Percentiles rank a stretch among this genome's conserved stretches.
phyloP scores from a whole-genome alignment of 2,888 invertebrate genomes.

The Hesperia comma region DNA sequence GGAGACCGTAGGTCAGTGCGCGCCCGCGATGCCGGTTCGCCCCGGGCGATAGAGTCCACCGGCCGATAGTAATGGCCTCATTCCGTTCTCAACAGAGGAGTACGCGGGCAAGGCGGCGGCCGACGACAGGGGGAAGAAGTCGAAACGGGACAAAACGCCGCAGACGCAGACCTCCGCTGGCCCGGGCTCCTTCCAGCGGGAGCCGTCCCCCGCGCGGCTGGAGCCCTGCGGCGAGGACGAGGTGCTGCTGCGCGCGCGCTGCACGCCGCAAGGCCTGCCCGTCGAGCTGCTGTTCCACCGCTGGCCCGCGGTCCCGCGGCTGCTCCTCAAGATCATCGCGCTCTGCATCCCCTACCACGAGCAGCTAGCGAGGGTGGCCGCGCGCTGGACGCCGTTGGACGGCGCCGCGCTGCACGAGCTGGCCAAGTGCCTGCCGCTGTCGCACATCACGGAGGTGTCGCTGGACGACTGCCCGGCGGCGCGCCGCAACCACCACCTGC shows the following conservation, averaged over 20 bases:
- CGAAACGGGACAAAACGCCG: constrained; percentile 6
- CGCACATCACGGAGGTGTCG: constrained; percentile 48
- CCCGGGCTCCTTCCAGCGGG: not conserved
- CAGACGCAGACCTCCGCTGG: constrained; percentile 4
- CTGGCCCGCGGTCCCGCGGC: constrained; percentile 41
- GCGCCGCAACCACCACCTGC: constrained; percentile 43
- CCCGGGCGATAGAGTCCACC: no score
- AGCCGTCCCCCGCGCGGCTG: not conserved
- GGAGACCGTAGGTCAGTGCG: constrained; percentile 37
- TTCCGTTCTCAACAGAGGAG: constrained; percentile 18
- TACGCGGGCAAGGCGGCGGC: not conserved
- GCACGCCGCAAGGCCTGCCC: constrained; percentile 31
- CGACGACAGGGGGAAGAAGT: constrained; percentile 19
- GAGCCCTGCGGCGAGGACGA: constrained; percentile 2
- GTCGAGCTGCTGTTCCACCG: constrained; percentile 44
- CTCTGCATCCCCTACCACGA: constrained; percentile 47
- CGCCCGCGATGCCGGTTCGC: not conserved
- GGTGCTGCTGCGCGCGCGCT: constrained; percentile 8
- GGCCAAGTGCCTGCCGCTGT: constrained; percentile 39
- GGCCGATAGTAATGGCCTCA: not conserved
- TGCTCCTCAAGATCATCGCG: constrained; percentile 48
- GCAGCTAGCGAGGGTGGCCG: constrained; percentile 41
- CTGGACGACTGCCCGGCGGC: constrained; percentile 50
- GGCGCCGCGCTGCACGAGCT: constrained; percentile 45
- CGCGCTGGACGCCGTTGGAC: constrained; percentile 41